Conservation (phyloP, 1,140 invertebrate genomes). For the Globodera rostochiensis region DNA sequence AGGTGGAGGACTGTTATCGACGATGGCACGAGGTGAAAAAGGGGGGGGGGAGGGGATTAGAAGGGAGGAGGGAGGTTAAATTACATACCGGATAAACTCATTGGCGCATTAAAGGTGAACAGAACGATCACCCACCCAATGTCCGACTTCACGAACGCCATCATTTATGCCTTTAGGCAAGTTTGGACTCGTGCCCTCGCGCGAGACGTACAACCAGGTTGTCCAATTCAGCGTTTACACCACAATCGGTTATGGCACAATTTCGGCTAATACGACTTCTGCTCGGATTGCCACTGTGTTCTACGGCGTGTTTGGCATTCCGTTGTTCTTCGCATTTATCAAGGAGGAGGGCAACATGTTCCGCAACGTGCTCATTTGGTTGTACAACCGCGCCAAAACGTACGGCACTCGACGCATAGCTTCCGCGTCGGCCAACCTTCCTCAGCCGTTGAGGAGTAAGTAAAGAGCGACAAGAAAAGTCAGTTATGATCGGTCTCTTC, state of each 20-base stretch:
- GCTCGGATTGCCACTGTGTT: slow-evolving; percentile 59
- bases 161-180: slow-evolving; percentile 62
- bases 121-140: slow-evolving; percentile 58
- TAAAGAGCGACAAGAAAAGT: not conserved
- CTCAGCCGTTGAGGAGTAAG: not conserved
- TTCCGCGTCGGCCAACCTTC: not conserved
- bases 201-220: not conserved
- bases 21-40: slow-evolving; percentile 24
- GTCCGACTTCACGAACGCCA: slow-evolving; percentile 62
- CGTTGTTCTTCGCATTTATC: slow-evolving; percentile 63
- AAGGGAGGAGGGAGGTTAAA: not conserved
- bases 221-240: slow-evolving; percentile 56
- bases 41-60: too few species aligned
- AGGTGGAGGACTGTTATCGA: slow-evolving; percentile 55
- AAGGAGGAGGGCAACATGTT: slow-evolving; percentile 62
- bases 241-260: slow-evolving; percentile 62
- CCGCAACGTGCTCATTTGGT: slow-evolving; percentile 49
- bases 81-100: not conserved
- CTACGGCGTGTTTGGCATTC: slow-evolving; percentile 60
- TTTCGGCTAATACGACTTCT: slow-evolving; percentile 51
- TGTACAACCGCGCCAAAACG: slow-evolving; percentile 52
- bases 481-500: too few species aligned
- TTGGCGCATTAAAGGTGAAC: slow-evolving; percentile 50
- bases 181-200: not conserved
- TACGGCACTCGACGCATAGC: slow-evolving; percentile 1